Evolutionary conservation across 2,888 invertebrate genomes (phyloP).

Genomic region (Plebejus argus): DNA sequence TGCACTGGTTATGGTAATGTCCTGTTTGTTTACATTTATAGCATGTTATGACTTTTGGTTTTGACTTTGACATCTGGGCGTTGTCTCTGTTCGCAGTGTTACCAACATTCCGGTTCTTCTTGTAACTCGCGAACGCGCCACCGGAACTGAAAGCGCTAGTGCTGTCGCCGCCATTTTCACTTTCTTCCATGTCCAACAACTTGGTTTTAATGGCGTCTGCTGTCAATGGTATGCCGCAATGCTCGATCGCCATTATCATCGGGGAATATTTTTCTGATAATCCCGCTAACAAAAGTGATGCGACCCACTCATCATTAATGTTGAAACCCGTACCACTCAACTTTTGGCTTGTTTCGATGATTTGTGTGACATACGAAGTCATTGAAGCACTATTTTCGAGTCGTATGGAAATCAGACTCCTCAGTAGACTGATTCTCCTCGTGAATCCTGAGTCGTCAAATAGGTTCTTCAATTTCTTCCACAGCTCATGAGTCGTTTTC

Average conservation of each 20-base stretch:
- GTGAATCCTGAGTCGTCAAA: conserved; percentile 25
- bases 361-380: conserved; percentile 22
- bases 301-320: conserved; percentile 31
- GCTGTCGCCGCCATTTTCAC: conserved; percentile 34
- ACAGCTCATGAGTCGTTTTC: conserved; percentile 10
- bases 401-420: conserved; percentile 25
- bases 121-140: conserved; percentile 41
- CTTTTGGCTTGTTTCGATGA: conserved; percentile 10
- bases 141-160: conserved; percentile 33
- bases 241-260: conserved; percentile 37
- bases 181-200: conserved; percentile 40
- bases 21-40: conserved; percentile 45
- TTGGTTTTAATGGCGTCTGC: conserved; percentile 42
- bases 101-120: conserved; percentile 40
- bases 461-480: conserved; percentile 26
- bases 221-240: conserved; percentile 34
- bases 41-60: conserved; percentile 37
- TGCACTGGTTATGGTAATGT: conserved; percentile 44
- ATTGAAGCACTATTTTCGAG: conserved; percentile 27
- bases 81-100: conserved; percentile 39
- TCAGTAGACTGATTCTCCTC: conserved; percentile 21
- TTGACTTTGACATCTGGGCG: conserved; percentile 42
- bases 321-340: conserved; percentile 19
- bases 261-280: conserved; percentile 34
- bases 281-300: conserved; percentile 34